These are phyloP conservation scores for Scaptomyza reducta DNA, from an alignment of 2,888 invertebrate species.

Conservation along the genomic window DNA sequence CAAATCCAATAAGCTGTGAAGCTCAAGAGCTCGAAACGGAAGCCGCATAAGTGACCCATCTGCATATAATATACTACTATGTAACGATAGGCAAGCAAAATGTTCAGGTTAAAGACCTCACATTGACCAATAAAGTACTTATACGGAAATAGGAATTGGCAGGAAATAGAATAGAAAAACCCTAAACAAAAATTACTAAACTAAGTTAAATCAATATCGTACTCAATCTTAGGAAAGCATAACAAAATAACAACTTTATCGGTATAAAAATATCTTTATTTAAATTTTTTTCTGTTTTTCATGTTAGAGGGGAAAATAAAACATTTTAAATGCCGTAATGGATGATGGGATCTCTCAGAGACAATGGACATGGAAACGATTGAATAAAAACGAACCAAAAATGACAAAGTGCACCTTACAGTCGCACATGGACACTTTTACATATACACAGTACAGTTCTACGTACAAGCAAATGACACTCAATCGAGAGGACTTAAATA, in stretches of 20 bases:
- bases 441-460: slow-evolving; percentile 3
- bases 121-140: slow-evolving; percentile 9
- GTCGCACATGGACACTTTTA: slow-evolving; percentile 15
- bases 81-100: slow-evolving; percentile 25
- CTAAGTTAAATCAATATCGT: not conserved
- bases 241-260: slow-evolving; percentile 20
- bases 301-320: slow-evolving; percentile 7
- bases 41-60: slow-evolving; percentile 58
- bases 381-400: slow-evolving; percentile 11
- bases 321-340: slow-evolving; percentile 32
- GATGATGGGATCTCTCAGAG: slow-evolving; percentile 68
- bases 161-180: not conserved
- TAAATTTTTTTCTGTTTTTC: slow-evolving; percentile 45
- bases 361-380: slow-evolving; percentile 57
- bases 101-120: slow-evolving; percentile 57
- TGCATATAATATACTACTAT: slow-evolving; percentile 2
- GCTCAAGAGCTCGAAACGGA: slow-evolving; percentile 39
- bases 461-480: slow-evolving; percentile 26
- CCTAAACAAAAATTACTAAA: not conserved
- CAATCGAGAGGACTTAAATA: slow-evolving; percentile 44
- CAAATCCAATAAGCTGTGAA: slow-evolving; percentile 78
- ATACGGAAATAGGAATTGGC: not conserved
- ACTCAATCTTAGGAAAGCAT: not conserved
- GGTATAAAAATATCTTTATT: slow-evolving; percentile 72
- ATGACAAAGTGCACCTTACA: slow-evolving; percentile 6